Evolutionary conservation across 2,113 vertebrate species (phyloP).

Genomic region (Ramphastos sulfuratus): DNA sequence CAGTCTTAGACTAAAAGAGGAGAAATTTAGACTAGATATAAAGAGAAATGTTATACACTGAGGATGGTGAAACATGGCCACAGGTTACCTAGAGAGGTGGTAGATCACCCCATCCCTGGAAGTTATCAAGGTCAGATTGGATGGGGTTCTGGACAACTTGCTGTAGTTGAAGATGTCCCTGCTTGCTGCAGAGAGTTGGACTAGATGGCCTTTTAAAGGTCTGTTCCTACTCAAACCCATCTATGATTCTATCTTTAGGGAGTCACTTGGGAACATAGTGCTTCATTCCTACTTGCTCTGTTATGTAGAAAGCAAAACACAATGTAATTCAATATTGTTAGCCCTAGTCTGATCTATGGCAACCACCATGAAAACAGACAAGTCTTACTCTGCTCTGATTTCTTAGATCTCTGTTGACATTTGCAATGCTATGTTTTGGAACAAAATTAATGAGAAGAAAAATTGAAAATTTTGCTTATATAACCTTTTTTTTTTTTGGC

Average conservation of each 20-base stretch:
- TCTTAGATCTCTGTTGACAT: not conserved
- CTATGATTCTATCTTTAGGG: not conserved
- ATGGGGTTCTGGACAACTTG: rapidly evolving
- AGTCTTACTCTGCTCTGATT: constrained; percentile 14
- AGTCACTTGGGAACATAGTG: not conserved
- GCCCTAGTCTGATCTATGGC: constrained; percentile 32
- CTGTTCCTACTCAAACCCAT: not conserved
- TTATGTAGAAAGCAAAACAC: constrained; percentile 2
- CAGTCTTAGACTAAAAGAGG: not conserved
- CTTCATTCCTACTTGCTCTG: not conserved
- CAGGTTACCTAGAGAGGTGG: not conserved
- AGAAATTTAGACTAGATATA: not conserved
- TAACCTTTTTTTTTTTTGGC: no score
- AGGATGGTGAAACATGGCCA: not conserved
- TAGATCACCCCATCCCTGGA: not conserved
- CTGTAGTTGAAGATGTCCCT: not conserved
- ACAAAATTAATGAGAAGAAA: not conserved
- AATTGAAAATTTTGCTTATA: not conserved
- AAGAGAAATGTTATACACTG: not conserved
- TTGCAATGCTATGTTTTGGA: not conserved
- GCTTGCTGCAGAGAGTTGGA: not conserved
- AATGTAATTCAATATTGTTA: constrained; percentile 18
- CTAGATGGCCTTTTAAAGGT: not conserved
- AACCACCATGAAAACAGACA: constrained; percentile 16
- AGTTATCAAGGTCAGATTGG: not conserved